Conservation (phyloP, 1,140 invertebrate species). For the Drosophila santomea region DNA sequence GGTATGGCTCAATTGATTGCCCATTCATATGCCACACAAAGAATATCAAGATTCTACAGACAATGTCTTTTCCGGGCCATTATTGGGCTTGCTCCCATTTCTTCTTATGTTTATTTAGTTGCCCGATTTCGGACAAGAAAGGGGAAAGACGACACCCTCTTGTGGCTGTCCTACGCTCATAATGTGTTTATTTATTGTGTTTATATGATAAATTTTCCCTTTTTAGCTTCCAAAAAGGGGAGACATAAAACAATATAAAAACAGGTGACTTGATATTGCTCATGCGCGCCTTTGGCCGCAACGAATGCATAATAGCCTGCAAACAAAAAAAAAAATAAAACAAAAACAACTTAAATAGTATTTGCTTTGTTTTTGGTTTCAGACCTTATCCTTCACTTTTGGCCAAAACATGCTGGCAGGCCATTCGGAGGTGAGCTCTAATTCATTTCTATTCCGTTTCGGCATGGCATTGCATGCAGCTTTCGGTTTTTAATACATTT, state of each 20-base stretch:
- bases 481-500: constrained; percentile 8
- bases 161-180: constrained; percentile 27
- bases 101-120: constrained; percentile 65
- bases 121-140: constrained; percentile 24
- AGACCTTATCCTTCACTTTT: constrained; percentile 19
- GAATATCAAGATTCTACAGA: not conserved
- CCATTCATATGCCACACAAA: constrained; percentile 30
- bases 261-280: constrained; percentile 15
- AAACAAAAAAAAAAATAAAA: not conserved
- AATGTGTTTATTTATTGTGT: constrained; percentile 71
- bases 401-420: constrained; percentile 17
- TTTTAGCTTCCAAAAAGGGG: constrained; percentile 15
- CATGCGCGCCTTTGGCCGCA: not conserved
- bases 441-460: constrained; percentile 22
- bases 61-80: constrained; percentile 40
- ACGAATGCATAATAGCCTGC: constrained; percentile 10
- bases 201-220: constrained; percentile 57
- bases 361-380: not conserved
- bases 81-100: constrained; percentile 59
- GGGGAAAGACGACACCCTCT: constrained; percentile 7
- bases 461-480: constrained; percentile 44
- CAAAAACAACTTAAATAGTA: not conserved
- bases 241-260: constrained; percentile 13
- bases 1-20: constrained; percentile 37
- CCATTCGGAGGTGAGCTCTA: constrained; percentile 3